Evolutionary conservation across 2,113 vertebrate genomes (phyloP), one percentile per base, ranked within the genome.

Genomic region (Pelvicachromis taeniatus): DNA sequence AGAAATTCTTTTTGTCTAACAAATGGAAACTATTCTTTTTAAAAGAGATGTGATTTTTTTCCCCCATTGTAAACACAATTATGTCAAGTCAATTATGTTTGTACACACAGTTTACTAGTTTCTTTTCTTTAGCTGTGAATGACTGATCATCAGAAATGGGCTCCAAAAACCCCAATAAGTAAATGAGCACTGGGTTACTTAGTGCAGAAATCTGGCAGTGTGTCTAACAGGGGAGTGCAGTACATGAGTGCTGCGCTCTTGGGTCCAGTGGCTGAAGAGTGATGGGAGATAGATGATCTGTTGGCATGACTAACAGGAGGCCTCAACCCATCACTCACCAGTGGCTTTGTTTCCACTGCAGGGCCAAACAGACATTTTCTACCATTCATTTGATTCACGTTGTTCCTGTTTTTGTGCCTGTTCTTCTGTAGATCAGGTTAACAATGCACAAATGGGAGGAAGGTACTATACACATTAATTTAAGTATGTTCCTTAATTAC

Each of bases 221-320:
- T 59, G 81, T 87, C 42, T 9, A 11, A 42, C 80, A 81, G 19
- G 81, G 59, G 87, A 87, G 83, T 63, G 53, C 83, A 79, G 84
- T 40, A 85, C 93, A 91, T 88, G 94, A 92, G 91, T 92, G 89
- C 54, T 19, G 85, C 78, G 55, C 93, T 92, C 90, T 93, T 77
- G 79, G 87, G 83, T 91, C 73, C 91, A 94, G 91, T 89, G 88
- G 91, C 89, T 93, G 91, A 77, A 55, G 93, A 92, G 94, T 95
- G 95, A 94, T 54, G 70, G 87, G 82, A 85, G 93, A 93, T 91
- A 84, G 89, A 81, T 48, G 85, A 84, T 88, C 88, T 87, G 88
- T 77, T 91, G 90, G 93, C 86, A 87, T 77, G 85, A 88, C 90
- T 59, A 63, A 80, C 85, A 83, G 88, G 87, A 89, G 88, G 80